Evolutionary conservation across 1,140 invertebrate species (phyloP).

Genomic region (Acarapis woodi): DNA sequence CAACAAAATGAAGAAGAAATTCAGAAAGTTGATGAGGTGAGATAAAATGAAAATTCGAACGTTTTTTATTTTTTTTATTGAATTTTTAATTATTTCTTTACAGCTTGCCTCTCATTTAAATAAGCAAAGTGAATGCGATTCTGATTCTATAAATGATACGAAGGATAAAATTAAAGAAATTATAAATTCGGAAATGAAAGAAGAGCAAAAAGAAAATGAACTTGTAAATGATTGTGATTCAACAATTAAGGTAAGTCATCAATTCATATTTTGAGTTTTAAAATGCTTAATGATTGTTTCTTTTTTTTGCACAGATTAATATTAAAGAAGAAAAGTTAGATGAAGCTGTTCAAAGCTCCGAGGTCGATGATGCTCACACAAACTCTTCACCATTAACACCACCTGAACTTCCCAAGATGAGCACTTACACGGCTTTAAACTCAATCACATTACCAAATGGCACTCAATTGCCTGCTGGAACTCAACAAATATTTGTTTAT

Average conservation of each 20-base stretch:
- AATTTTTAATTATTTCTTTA: not conserved
- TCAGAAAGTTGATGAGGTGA: not conserved
- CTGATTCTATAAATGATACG: not conserved
- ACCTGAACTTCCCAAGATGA: constrained; percentile 6
- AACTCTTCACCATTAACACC: constrained; percentile 6
- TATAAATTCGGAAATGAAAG: too few relatives aligned
- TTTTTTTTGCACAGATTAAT: not conserved
- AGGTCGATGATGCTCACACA: not conserved
- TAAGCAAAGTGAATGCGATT: not conserved
- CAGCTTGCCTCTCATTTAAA: not conserved
- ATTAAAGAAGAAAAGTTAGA: not conserved
- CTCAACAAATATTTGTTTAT: constrained; percentile 10
- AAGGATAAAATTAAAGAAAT: too few relatives aligned
- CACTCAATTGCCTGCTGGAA: constrained; percentile 6
- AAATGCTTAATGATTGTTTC: not conserved
- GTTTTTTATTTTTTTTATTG: not conserved
- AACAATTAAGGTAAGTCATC: not conserved
- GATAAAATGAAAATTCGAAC: not conserved
- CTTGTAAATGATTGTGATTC: too few relatives aligned
- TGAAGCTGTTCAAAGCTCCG: not conserved
- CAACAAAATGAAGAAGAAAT: not conserved
- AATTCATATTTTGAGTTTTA: not conserved
- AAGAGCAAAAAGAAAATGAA: too few relatives aligned
- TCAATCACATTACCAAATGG: constrained; percentile 9
- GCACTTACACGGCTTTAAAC: constrained; percentile 1